Conservation (phyloP, 2,797 vertebrate genomes). For the Pyrocephalus nanus region DNA sequence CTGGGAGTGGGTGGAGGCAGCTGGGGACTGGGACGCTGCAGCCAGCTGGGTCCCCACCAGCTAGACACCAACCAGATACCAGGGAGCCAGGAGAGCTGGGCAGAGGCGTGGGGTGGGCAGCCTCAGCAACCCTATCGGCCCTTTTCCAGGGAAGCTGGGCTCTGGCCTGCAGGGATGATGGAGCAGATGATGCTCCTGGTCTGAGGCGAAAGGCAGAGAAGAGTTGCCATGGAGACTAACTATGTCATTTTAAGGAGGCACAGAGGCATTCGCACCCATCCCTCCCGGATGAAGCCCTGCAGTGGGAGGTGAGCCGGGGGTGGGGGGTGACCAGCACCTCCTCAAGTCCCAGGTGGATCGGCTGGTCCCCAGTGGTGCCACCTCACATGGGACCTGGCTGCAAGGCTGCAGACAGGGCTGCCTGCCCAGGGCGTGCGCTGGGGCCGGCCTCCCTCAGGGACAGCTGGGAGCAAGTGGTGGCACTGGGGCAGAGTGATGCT, state of each 20-base stretch:
- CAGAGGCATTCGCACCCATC: background rate
- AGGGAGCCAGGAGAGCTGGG: fast-evolving
- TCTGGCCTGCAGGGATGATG: constrained; percentile 56
- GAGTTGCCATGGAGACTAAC: constrained; percentile 72
- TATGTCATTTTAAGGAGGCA: constrained; percentile 62
- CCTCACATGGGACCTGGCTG: fast-evolving
- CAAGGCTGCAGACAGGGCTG: background rate
- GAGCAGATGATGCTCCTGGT: constrained; percentile 66
- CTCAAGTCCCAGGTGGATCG: fast-evolving
- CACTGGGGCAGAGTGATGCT: background rate
- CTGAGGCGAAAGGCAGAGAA: constrained; percentile 64
- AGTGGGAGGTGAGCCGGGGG: fast-evolving
- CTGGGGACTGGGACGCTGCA: background rate
- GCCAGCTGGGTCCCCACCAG: fast-evolving
- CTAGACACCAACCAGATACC: fast-evolving
- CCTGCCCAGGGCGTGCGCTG: background rate
- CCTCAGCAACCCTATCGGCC: background rate
- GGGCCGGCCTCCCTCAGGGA: background rate
- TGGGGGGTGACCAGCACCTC: background rate
- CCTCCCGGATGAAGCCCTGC: background rate
- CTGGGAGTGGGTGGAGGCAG: background rate
- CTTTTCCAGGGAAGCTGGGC: fast-evolving
- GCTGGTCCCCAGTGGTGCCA: background rate
- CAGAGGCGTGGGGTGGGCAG: background rate
- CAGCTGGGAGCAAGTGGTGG: background rate